These are phyloP conservation scores for Rhinopithecus roxellana DNA, from an alignment of 2,113 vertebrate species.

Conservation along the genomic window DNA sequence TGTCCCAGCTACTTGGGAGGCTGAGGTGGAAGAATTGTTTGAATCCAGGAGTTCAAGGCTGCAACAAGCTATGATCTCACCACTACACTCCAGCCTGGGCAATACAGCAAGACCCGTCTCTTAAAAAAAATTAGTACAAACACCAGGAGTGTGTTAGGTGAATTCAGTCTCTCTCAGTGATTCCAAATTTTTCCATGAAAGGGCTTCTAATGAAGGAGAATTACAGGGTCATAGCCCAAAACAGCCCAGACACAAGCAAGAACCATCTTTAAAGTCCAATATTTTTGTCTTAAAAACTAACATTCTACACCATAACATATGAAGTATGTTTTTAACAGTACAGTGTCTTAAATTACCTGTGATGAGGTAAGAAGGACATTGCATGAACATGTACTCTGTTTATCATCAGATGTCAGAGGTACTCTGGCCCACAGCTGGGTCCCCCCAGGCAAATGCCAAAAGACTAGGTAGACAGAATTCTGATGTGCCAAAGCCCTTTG, in stretches of 20 bases:
- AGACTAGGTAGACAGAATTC: background rate
- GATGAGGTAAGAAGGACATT: background rate
- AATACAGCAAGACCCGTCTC: no score
- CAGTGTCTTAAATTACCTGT: background rate
- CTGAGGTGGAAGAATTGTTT: no score
- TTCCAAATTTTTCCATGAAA: background rate
- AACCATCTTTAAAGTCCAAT: background rate
- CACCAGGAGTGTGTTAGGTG: background rate
- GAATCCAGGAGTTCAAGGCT: no score
- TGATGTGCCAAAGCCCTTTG: background rate
- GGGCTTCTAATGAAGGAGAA: background rate
- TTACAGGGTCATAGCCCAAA: background rate
- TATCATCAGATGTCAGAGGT: background rate
- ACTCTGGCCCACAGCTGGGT: no score
- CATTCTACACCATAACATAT: background rate
- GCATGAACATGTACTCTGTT: background rate
- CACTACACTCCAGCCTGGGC: no score
- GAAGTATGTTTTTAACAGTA: background rate
- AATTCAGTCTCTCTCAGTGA: background rate
- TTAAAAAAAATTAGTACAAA: background rate
- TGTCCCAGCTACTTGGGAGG: no score
- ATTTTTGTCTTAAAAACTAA: constrained; percentile 13
- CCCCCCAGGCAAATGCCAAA: background rate
- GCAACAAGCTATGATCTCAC: no score
- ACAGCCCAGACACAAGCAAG: background rate